Percentiles rank a stretch among this genome's conserved stretches.
Evolutionary conservation across 2,113 vertebrate species (phyloP).

Genomic region (Sebastes fasciatus): DNA sequence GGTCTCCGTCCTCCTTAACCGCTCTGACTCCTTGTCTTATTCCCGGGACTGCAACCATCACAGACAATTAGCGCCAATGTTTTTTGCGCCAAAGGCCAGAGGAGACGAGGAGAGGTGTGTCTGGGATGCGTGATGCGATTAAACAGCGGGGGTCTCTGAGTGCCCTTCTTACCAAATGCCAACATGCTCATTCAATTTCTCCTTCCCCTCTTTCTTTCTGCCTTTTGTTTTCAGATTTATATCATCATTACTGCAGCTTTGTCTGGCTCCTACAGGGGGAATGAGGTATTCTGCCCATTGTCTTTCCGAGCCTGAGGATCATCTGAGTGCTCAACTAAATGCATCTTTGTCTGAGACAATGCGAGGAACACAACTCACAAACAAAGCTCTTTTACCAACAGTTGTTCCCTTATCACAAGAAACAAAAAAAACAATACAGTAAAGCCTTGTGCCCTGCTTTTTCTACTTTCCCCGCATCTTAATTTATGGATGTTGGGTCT

Average conservation of each 20-base stretch:
- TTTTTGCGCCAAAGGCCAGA: conserved; percentile 56
- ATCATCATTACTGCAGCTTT: conserved; percentile 59
- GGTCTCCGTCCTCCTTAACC: conserved; percentile 37
- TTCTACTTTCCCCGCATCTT: conserved; percentile 48
- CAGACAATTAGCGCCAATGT: conserved; percentile 61
- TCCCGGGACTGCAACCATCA: conserved; percentile 58
- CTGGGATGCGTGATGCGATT: conserved; percentile 38
- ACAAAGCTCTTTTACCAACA: conserved; percentile 55
- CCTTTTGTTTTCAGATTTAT: conserved; percentile 73
- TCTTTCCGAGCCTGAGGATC: conserved; percentile 48
- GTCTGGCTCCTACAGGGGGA: conserved; percentile 39
- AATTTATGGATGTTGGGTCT: conserved; percentile 60
- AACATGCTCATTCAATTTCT: conserved; percentile 63
- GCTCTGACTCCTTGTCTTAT: conserved; percentile 40
- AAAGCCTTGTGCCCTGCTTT: conserved; percentile 45
- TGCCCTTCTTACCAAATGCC: conserved; percentile 73
- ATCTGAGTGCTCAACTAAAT: conserved; percentile 47
- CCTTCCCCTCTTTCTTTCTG: conserved; percentile 28
- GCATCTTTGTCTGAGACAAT: conserved; percentile 67
- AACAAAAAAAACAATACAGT: conserved; percentile 39
- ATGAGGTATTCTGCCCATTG: conserved; percentile 59
- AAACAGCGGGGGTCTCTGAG: conserved; percentile 53
- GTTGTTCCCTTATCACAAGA: conserved; percentile 38
- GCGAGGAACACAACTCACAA: conserved; percentile 35
- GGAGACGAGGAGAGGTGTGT: conserved; percentile 59